Evolutionary conservation across 1,140 invertebrate genomes (phyloP), one percentile per base, ranked within the genome.

Genomic region (Forficula auricularia): DNA sequence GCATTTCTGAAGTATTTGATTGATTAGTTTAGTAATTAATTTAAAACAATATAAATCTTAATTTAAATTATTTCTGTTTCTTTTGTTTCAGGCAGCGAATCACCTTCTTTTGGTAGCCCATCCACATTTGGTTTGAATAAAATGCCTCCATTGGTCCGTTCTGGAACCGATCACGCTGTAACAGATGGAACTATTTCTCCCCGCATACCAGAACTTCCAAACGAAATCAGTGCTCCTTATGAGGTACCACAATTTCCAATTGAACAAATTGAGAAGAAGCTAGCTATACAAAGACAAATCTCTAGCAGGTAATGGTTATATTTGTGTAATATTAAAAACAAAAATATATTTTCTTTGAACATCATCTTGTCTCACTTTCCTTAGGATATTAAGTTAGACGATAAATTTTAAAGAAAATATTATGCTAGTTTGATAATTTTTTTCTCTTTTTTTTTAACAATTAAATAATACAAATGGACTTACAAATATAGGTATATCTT

Each of bases 231-330:
- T 12, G 86, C 87, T 7, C 86, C 89, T 0, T 96, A 92, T 58
- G 89, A 95, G 64, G 82, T 95, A 12, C 87, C 89, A 0, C 86
- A 94, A 61, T 96, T 94, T 62, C 91, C 92, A 0, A 97, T 97
- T 52, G 90, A 96, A 59, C 86, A 94, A 56, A 87, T 88, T 42
- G 89, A 96, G 63, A 88, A 85, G 62, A 90, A 92, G 55, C 67
- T 89, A 7, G 76, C 86, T 27, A 81, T 91, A 44, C 88, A 94
- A 55, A 66, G 87, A n/a, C 85, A 92, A 56, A 67, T 94, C 2
- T 90, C 83, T 55, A 75, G 77, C 45, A 85, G 81, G 84, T 90
- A 66, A 74, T 75, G n/a, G n/a, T n/a, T n/a, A n/a, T n/a, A n/a
- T n/a, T n/a, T n/a, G n/a, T n/a, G n/a, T n/a, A n/a, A n/a, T n/a